phyloP scores from a whole-genome alignment of 1,140 invertebrate species.

The Paraescarpia echinospica region DNA sequence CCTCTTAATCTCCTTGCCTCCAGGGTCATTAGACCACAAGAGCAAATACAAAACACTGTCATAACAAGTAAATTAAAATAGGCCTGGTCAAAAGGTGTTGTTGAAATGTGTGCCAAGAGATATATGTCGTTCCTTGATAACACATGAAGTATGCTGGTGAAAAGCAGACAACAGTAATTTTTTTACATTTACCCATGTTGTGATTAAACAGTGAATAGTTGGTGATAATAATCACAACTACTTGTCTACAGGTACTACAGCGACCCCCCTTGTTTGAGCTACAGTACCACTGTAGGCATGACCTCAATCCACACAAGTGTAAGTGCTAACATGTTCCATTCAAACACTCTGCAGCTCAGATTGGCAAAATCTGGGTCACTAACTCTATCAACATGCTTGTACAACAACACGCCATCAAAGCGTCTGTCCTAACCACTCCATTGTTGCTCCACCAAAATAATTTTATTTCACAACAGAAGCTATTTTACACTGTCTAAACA shows the following conservation, averaged over 20 bases:
- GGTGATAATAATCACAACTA: too few species aligned
- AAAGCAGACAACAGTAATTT: too few species aligned
- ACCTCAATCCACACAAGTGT: not conserved
- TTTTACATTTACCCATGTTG: too few species aligned
- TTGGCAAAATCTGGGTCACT: not conserved
- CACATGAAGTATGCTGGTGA: too few species aligned
- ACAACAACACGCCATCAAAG: not conserved
- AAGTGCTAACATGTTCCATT: not conserved
- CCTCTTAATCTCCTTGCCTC: too few species aligned
- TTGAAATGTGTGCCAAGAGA: not conserved
- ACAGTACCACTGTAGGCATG: not conserved
- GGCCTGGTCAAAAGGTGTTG: not conserved
- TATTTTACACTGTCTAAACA: too few species aligned
- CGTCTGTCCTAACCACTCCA: not conserved
- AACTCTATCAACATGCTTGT: not conserved
- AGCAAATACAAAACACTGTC: not conserved
- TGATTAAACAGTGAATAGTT: too few species aligned
- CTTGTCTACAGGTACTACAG: too few species aligned
- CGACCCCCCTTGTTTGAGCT: not conserved
- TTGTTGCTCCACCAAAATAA: not conserved
- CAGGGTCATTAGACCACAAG: too few species aligned
- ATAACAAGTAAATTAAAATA: not conserved
- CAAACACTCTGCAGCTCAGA: not conserved
- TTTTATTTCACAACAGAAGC: not conserved
- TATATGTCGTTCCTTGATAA: too few species aligned